phyloP scores from a whole-genome alignment of 2,113 vertebrate species.

The Antidorcas marsupialis region DNA sequence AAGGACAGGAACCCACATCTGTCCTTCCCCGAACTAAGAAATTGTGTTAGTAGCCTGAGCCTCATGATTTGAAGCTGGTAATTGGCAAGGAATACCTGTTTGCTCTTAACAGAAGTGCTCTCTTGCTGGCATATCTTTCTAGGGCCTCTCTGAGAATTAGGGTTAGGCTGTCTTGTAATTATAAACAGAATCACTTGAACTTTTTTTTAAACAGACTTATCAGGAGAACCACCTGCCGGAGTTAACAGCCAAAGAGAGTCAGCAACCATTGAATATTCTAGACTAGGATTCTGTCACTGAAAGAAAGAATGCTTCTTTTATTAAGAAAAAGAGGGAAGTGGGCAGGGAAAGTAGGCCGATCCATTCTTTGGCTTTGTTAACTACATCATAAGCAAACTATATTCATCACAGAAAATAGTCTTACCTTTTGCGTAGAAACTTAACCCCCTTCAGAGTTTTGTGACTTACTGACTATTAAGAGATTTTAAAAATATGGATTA shows the following conservation, averaged over 20 bases:
- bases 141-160: background rate
- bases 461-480: background rate
- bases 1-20: background rate
- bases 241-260: slow-evolving; percentile 32
- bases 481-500: background rate
- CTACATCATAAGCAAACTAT: background rate
- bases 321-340: background rate
- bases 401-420: slow-evolving; percentile 10
- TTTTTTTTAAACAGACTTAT: slow-evolving; percentile 17
- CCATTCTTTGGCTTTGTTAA: background rate
- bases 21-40: background rate
- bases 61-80: background rate
- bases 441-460: background rate
- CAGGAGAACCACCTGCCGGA: background rate
- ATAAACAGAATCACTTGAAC: background rate
- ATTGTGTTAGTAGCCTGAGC: background rate
- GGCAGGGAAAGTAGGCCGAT: background rate
- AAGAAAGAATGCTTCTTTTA: background rate
- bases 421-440: background rate
- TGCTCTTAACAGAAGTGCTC: background rate
- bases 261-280: background rate
- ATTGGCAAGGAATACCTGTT: background rate
- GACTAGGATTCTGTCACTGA: background rate
- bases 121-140: background rate
- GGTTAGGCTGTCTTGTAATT: background rate